Evolutionary conservation across 2,797 vertebrate species (phyloP), one percentile per base, ranked within the genome.

Genomic region (Balearica regulorum): DNA sequence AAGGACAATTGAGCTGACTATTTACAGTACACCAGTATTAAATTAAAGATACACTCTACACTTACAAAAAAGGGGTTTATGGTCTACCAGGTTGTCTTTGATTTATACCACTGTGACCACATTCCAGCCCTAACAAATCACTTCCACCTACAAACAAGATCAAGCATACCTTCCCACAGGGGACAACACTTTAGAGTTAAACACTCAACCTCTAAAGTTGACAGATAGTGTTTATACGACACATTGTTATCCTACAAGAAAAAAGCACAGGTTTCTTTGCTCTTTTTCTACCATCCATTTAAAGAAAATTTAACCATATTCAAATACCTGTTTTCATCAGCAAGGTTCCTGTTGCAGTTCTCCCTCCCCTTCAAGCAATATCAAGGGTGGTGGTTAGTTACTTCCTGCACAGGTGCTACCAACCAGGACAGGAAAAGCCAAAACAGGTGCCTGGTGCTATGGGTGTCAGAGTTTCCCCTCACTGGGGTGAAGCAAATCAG

Each of bases 71-170:
- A 69, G 19, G 29, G 51, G 26, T 33, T 93, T 72, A 61, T 83
- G 48, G 44, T 72, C 69, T 76, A 79, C 22, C 62, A 83, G 75
- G 31, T 91, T 86, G n/a, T 20, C 57, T 88, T 37, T 93, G 80
- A 94, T 72, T 94, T 88, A 82, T 55, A 86, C 41, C 71, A 37
- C 80, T 87, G 76, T 62, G 80, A 68, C 68, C 77, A 89, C 81
- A 21, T 25, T 70, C 78, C 62, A 91, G 28, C 64, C 60, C 48
- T 20, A 91, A 90, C 66, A 95, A 91, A 94, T 90, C 73, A 87
- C 64, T 87, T 90, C 58, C 73, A 84, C 83, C 87, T 83, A 80
- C 83, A 94, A 94, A 68, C 84, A 92, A 9, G 46, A 86, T 41
- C 66, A 51, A 87, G 43, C 22, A 43, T 37, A 70, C 60, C 82